Percentiles rank a stretch among this genome's conserved stretches.
Evolutionary conservation across 2,888 invertebrate species (phyloP).

Genomic region (Lasioglossum oenotherae): DNA sequence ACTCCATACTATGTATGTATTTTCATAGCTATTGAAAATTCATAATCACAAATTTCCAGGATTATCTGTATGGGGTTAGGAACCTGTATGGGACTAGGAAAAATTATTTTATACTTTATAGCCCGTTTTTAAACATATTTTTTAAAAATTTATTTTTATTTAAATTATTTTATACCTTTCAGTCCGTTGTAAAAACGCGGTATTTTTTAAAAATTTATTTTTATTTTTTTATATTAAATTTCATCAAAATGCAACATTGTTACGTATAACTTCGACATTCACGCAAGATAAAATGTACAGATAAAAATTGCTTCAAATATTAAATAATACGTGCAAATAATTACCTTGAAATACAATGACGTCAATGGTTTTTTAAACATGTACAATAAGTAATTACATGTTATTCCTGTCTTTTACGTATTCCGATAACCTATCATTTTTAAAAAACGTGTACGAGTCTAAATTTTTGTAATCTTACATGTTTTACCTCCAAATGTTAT

Average conservation of each 20-base stretch:
- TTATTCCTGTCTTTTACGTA: neutral
- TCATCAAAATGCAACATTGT: neutral
- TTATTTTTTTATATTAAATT: neutral
- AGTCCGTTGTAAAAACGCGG: no score
- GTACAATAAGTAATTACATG: neutral
- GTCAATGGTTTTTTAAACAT: neutral
- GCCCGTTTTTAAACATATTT: no score
- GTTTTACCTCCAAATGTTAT: neutral
- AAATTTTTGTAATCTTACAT: neutral
- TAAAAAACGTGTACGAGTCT: neutral
- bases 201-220: no score
- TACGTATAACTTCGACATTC: neutral
- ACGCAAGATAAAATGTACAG: no score
- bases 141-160: no score
- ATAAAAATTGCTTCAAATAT: neutral
- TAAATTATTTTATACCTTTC: no score
- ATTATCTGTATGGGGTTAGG: no score
- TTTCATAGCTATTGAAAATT: no score
- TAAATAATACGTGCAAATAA: neutral
- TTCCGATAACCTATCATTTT: neutral
- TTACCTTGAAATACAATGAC: neutral
- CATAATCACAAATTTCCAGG: no score
- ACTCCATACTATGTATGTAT: no score
- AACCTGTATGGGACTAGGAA: no score
- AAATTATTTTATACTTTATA: no score